Conservation (phyloP, 2,888 invertebrate species). For the Cheilosia soror region DNA sequence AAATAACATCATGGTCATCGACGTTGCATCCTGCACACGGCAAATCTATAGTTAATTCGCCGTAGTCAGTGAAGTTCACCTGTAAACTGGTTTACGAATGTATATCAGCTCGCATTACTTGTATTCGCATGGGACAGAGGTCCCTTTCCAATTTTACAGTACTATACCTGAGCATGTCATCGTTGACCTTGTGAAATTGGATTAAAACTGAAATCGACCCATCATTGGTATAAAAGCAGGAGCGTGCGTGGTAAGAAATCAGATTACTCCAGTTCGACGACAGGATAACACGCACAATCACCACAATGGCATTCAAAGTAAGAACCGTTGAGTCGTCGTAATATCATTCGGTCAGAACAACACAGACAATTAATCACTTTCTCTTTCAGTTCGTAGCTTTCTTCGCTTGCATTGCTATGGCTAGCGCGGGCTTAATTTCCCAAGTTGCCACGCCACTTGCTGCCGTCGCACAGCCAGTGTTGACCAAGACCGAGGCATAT, state of each 20-base stretch:
- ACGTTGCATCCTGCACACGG: conserved; percentile 22
- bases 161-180: conserved; percentile 14
- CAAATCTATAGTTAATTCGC: background rate
- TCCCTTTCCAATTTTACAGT: conserved; percentile 59
- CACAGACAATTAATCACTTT: conserved; percentile 24
- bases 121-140: conserved; percentile 26
- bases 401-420: conserved; percentile 77
- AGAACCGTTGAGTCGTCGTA: conserved; percentile 10
- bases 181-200: conserved; percentile 65
- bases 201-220: conserved; percentile 35
- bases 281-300: conserved; percentile 62
- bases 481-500: conserved; percentile 77
- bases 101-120: background rate
- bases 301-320: conserved; percentile 79
- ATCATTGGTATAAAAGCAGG: conserved; percentile 61
- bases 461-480: conserved; percentile 65
- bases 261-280: conserved; percentile 77
- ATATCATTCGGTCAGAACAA: background rate
- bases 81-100: conserved; percentile 56
- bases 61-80: conserved; percentile 16
- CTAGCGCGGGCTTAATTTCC: conserved; percentile 78
- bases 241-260: conserved; percentile 50
- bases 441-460: conserved; percentile 55
- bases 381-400: conserved; percentile 76
- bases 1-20: conserved; percentile 27